Evolutionary conservation across 1,140 invertebrate species (phyloP).

Genomic region (Drosophila novamexicana): DNA sequence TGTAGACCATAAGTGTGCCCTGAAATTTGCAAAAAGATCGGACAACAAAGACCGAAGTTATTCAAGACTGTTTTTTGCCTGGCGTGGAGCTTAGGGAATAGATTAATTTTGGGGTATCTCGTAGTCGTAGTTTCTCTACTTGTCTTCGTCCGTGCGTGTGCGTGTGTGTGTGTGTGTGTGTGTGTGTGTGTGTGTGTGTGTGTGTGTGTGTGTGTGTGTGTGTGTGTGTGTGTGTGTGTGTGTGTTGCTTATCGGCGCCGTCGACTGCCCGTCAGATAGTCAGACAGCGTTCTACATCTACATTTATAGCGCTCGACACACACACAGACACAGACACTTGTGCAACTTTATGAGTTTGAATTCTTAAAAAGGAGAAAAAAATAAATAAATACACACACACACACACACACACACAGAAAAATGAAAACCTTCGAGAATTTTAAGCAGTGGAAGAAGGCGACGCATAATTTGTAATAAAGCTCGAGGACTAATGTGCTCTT

Average conservation of each 20-base stretch:
- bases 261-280: conserved; percentile 53
- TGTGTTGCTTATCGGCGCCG: conserved; percentile 62
- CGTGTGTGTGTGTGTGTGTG: conserved; percentile 18
- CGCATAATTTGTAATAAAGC: conserved; percentile 82
- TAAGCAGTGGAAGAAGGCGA: conserved; percentile 50
- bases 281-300: conserved; percentile 70
- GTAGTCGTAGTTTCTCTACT: too few species aligned
- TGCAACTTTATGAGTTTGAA: conserved; percentile 65
- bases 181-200: conserved; percentile 28
- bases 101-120: too few species aligned
- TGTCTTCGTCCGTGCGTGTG: neutral
- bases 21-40: too few species aligned
- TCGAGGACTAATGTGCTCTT: conserved; percentile 73
- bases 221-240: conserved; percentile 35
- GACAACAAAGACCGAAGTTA: too few species aligned
- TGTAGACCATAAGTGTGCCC: too few species aligned
- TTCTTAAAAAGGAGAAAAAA: conserved; percentile 16
- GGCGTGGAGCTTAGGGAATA: too few species aligned
- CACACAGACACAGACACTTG: conserved; percentile 52
- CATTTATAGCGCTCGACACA: conserved; percentile 63
- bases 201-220: conserved; percentile 27
- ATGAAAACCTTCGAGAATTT: conserved; percentile 34
- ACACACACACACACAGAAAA: neutral
- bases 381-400: conserved; percentile 4
- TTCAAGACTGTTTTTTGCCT: too few species aligned